A percentile compares a stretch with the other conserved stretches of the same genome.
These are phyloP conservation scores for Diuraphis noxia DNA, from an alignment of 1,140 invertebrate genomes.

Conservation along the genomic window DNA sequence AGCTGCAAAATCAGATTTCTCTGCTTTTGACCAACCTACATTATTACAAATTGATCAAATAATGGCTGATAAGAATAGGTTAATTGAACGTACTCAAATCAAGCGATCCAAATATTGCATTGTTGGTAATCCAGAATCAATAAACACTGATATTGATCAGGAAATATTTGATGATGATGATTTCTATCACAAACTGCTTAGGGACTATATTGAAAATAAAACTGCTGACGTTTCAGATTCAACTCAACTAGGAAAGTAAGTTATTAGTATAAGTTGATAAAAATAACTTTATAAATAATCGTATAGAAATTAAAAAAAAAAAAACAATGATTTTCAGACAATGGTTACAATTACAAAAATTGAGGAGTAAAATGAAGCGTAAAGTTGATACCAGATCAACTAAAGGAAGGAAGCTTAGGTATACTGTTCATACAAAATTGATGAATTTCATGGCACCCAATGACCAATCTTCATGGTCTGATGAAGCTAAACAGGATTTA, in stretches of 20 bases:
- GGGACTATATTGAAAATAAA: slow-evolving; percentile 91
- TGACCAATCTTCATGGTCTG: slow-evolving; percentile 25
- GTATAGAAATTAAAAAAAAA: background rate
- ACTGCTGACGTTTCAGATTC: slow-evolving; percentile 80
- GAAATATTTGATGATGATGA: slow-evolving; percentile 97
- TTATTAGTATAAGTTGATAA: slow-evolving; percentile 21
- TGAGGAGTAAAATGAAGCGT: slow-evolving; percentile 62
- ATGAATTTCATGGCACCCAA: slow-evolving; percentile 91
- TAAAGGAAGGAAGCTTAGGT: slow-evolving; percentile 88
- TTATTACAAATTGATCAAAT: slow-evolving; percentile 87
- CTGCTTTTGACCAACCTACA: slow-evolving; percentile 73
- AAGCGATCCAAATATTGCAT: slow-evolving; percentile 76
- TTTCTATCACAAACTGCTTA: slow-evolving; percentile 91
- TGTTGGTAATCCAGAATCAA: slow-evolving; percentile 64
- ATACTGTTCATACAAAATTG: slow-evolving; percentile 86
- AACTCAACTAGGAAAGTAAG: slow-evolving; percentile 65
- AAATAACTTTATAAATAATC: too few relatives aligned
- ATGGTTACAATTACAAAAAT: slow-evolving; percentile 88
- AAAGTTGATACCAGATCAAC: slow-evolving; percentile 58
- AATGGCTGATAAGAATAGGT: slow-evolving; percentile 74
- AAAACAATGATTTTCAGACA: slow-evolving; percentile 63
- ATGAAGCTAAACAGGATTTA: slow-evolving; percentile 52
- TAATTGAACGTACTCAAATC: slow-evolving; percentile 79
- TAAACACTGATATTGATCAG: slow-evolving; percentile 69
- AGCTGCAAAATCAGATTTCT: slow-evolving; percentile 66